Evolutionary conservation across 2,888 invertebrate species (phyloP).

Genomic region (Erebia ligea): DNA sequence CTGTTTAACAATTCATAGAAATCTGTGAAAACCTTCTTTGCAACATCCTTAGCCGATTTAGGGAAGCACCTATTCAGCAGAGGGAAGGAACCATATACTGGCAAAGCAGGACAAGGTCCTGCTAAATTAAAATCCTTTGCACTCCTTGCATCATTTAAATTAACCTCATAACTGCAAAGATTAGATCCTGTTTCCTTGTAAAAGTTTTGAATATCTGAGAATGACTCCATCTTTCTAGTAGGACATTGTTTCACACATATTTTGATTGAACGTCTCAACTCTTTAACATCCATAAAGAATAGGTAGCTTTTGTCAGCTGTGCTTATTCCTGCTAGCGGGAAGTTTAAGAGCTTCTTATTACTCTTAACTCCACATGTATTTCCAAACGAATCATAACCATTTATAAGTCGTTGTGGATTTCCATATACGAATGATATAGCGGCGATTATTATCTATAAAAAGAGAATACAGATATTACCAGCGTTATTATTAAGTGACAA

Average conservation of each 20-base stretch:
- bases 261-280: slow-evolving; percentile 90
- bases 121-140: slow-evolving; percentile 73
- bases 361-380: slow-evolving; percentile 94
- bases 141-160: slow-evolving; percentile 79
- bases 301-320: slow-evolving; percentile 90
- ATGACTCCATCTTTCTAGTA: slow-evolving; percentile 82
- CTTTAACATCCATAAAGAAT: slow-evolving; percentile 92
- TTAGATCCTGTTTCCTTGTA: slow-evolving; percentile 88
- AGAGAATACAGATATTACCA: background rate
- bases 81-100: slow-evolving; percentile 90
- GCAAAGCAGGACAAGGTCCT: slow-evolving; percentile 91
- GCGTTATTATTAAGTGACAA: background rate
- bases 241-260: slow-evolving; percentile 96
- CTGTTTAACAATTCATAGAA: slow-evolving; percentile 93
- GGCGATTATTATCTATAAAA: slow-evolving; percentile 89
- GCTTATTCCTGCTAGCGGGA: slow-evolving; percentile 91
- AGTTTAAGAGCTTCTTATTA: slow-evolving; percentile 89
- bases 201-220: slow-evolving; percentile 88
- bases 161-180: slow-evolving; percentile 89
- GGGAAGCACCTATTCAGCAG: slow-evolving; percentile 95
- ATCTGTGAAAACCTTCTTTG: slow-evolving; percentile 85
- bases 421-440: slow-evolving; percentile 95
- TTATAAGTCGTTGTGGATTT: slow-evolving; percentile 92
- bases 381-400: slow-evolving; percentile 97
- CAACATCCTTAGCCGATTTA: slow-evolving; percentile 85